Percentiles rank a stretch among this genome's conserved stretches.
These are phyloP conservation scores for Brienomyrus brachyistius DNA, from an alignment of 2,113 vertebrate species.

Conservation along the genomic window DNA sequence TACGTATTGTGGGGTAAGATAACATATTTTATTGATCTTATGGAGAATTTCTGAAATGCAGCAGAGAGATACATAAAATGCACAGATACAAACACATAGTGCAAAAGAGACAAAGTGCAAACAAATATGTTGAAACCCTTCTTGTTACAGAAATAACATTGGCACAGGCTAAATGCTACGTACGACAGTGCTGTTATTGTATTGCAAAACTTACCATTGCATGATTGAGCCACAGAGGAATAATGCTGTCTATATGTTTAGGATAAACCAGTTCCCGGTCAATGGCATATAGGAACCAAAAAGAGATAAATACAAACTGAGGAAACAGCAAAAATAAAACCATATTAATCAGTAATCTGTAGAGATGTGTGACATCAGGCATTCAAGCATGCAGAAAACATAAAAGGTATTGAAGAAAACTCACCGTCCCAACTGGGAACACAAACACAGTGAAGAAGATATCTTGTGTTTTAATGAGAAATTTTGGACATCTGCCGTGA, in stretches of 20 bases:
- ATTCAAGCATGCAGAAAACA: background rate
- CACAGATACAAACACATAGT: background rate
- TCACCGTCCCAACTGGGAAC: constrained; percentile 43
- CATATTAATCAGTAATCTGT: background rate
- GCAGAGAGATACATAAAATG: background rate
- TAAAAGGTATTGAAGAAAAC: background rate
- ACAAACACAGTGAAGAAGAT: constrained; percentile 27
- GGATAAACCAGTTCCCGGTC: constrained; percentile 45
- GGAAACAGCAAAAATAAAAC: background rate
- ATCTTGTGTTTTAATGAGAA: constrained; percentile 28
- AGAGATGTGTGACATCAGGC: background rate
- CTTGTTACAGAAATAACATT: background rate
- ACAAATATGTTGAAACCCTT: background rate
- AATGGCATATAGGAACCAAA: constrained; percentile 48
- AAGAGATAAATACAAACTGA: constrained; percentile 51
- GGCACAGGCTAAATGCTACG: background rate
- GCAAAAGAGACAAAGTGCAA: background rate
- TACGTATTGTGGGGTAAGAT: background rate
- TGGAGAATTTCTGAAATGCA: background rate
- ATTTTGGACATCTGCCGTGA: background rate
- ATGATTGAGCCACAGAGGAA: constrained; percentile 47
- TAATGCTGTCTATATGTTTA: constrained; percentile 36
- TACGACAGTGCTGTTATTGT: background rate
- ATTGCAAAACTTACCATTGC: constrained; percentile 35
- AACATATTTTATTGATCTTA: background rate